phyloP scores from a whole-genome alignment of 2,113 vertebrate species.

The Esox niger region DNA sequence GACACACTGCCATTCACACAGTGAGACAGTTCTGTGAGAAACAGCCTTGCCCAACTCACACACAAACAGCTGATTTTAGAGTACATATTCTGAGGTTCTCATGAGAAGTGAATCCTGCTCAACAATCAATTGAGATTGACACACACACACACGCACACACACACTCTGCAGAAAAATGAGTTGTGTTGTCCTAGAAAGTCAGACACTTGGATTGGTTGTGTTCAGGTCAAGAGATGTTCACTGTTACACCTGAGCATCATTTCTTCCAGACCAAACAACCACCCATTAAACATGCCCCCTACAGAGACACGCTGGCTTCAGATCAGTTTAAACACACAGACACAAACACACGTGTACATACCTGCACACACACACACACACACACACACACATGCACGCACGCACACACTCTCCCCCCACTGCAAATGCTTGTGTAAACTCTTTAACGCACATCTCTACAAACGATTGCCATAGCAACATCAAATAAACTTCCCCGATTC shows the following conservation, averaged over 20 bases:
- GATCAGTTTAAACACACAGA: constrained; percentile 4
- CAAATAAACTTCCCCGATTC: no score
- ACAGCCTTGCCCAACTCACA: no score
- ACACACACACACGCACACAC: constrained; percentile 20
- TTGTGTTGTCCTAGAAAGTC: constrained; percentile 52
- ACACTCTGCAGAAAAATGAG: constrained; percentile 50
- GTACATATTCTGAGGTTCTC: constrained; percentile 54
- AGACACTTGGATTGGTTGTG: constrained; percentile 57
- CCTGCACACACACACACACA: no score
- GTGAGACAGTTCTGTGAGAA: constrained; percentile 33
- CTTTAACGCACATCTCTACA: no score
- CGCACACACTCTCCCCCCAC: background rate
- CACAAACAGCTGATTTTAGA: no score
- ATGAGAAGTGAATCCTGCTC: constrained; percentile 66
- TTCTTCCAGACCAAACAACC: constrained; percentile 27
- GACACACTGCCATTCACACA: constrained; percentile 38
- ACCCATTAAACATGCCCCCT: constrained; percentile 43
- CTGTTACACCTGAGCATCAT: constrained; percentile 59
- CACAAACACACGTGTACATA: no score
- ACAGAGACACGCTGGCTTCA: constrained; percentile 55
- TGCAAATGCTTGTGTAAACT: background rate
- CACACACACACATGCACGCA: background rate
- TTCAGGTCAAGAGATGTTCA: constrained; percentile 60
- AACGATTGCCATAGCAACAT: no score
- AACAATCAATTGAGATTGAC: constrained; percentile 18